Conservation (phyloP, 37 sponge, comb jelly and placozoan genomes). For the Geodia barretti region DNA sequence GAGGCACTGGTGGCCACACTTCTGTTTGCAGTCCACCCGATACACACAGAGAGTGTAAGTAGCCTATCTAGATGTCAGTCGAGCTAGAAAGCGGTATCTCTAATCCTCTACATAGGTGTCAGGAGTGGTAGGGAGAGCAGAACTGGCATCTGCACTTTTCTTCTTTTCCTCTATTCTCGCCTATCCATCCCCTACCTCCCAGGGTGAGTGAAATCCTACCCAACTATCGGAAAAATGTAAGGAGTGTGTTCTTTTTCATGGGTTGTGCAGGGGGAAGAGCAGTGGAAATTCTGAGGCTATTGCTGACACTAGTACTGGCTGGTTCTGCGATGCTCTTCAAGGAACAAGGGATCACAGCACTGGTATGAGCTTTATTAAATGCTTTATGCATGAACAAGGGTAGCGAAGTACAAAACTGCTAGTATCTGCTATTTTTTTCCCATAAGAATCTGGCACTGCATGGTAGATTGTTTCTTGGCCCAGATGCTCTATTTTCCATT, state of each 20-base stretch:
- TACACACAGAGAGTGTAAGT: slow-evolving; percentile 85
- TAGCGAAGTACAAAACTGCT: too few species aligned
- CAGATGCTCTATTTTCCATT: too few species aligned
- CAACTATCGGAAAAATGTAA: too few species aligned
- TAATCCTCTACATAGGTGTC: slow-evolving; percentile 30
- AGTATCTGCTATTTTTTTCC: too few species aligned
- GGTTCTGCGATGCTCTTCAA: slow-evolving; percentile 74
- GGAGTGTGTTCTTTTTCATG: too few species aligned
- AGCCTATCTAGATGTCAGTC: too few species aligned
- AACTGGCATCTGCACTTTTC: slow-evolving; percentile 66
- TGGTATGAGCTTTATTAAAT: too few species aligned
- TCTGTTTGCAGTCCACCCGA: slow-evolving; percentile 81
- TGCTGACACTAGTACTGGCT: slow-evolving; percentile 29
- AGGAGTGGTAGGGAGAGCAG: slow-evolving; percentile 82
- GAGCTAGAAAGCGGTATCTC: neutral
- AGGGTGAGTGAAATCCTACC: slow-evolving; percentile 11
- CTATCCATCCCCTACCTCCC: slow-evolving; percentile 6
- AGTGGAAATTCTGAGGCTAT: too few species aligned
- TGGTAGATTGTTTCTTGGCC: too few species aligned
- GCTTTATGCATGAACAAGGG: too few species aligned
- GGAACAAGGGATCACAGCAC: slow-evolving; percentile 77
- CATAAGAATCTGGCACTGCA: too few species aligned
- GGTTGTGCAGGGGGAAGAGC: too few species aligned
- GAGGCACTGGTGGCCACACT: slow-evolving; percentile 38
- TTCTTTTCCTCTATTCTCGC: slow-evolving; percentile 44